phyloP scores from a whole-genome alignment of 2,113 vertebrate genomes.

The Trichechus manatus region DNA sequence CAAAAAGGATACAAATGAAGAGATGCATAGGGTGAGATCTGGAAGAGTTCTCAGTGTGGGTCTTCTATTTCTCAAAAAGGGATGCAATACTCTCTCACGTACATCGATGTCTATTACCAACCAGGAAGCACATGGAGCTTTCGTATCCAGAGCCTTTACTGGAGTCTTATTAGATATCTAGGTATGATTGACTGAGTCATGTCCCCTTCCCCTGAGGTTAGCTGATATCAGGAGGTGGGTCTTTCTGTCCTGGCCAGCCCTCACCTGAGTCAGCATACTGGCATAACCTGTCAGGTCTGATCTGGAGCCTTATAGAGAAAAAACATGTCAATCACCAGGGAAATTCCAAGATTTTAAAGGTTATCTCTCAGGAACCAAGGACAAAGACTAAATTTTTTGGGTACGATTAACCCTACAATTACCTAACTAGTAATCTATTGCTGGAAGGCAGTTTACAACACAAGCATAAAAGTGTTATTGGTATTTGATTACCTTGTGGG shows the following conservation, averaged over 20 bases:
- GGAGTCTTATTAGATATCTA: not conserved
- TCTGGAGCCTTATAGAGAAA: not conserved
- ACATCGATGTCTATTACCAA: not conserved
- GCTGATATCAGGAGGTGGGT: not conserved
- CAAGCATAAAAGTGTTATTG: not conserved
- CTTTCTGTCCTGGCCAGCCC: not conserved
- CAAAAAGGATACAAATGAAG: not conserved
- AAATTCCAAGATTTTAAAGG: not conserved
- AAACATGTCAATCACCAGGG: too few relatives aligned
- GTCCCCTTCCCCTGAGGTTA: not conserved
- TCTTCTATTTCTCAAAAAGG: not conserved
- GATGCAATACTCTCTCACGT: not conserved
- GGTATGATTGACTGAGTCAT: not conserved
- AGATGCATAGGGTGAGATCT: not conserved
- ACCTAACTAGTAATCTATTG: not conserved
- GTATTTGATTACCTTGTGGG: not conserved
- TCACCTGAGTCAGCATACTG: not conserved
- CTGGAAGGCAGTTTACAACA: not conserved
- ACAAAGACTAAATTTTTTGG: not conserved
- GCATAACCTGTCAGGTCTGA: not conserved
- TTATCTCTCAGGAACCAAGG: not conserved
- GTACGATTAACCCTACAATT: not conserved
- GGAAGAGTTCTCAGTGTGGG: not conserved
- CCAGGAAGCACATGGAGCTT: not conserved
- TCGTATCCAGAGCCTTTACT: not conserved